Evolutionary conservation across 2,797 vertebrate genomes (phyloP).

Genomic region (Trichosurus vulpecula): DNA sequence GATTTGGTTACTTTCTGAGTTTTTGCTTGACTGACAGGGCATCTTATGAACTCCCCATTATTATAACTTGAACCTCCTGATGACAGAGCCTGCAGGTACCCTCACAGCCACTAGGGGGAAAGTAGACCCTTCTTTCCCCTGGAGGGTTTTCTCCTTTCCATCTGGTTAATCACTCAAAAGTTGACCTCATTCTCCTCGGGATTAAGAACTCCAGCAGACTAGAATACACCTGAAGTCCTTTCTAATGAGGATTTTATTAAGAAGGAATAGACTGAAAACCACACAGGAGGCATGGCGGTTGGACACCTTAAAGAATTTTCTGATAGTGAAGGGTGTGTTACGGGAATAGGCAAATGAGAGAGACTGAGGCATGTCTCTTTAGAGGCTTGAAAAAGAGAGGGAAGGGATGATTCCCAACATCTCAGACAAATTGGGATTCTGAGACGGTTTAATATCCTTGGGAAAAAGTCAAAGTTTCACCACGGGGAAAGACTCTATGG

Average conservation of each 20-base stretch:
- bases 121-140: not conserved
- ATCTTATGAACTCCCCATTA: too few species aligned
- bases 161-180: not conserved
- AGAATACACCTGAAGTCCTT: not conserved
- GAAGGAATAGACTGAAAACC: not conserved
- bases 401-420: not conserved
- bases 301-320: not conserved
- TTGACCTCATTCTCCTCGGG: not conserved
- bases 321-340: not conserved
- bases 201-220: not conserved
- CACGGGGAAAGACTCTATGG: not conserved
- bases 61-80: too few species aligned
- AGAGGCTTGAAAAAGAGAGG: not conserved
- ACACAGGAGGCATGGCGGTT: not conserved
- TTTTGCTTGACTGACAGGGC: too few species aligned
- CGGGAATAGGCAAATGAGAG: not conserved
- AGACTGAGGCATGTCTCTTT: not conserved
- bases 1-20: too few species aligned
- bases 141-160: not conserved
- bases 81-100: not conserved
- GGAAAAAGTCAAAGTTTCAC: accelerated
- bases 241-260: not conserved
- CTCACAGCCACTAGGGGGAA: not conserved
- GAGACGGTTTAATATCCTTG: not conserved
- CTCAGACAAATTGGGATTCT: not conserved